These are phyloP conservation scores for Romanogobio albipinnatus DNA, from an alignment of 2,113 vertebrate species.

Conservation along the genomic window DNA sequence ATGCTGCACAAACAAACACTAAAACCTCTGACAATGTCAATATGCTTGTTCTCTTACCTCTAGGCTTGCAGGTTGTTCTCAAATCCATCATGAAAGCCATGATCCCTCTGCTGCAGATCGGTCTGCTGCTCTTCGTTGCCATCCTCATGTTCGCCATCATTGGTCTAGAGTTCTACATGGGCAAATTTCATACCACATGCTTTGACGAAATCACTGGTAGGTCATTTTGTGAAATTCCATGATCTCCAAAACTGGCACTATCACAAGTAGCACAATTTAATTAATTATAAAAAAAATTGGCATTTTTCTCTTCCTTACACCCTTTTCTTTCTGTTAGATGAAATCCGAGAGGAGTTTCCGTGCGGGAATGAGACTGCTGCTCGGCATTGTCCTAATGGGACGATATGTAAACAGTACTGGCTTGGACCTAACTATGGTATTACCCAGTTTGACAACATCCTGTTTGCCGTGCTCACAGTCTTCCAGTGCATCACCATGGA, in stretches of 20 bases:
- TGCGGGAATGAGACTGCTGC: conserved; percentile 84
- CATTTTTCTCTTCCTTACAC: neutral
- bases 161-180: conserved; percentile 96
- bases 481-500: conserved; percentile 99
- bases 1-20: neutral
- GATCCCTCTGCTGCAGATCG: conserved; percentile 94
- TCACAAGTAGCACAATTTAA: neutral
- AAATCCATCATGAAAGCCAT: conserved; percentile 98
- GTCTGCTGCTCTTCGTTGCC: conserved; percentile 92
- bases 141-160: conserved; percentile 98
- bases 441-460: conserved; percentile 96
- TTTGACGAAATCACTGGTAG: conserved; percentile 87
- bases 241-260: neutral
- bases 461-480: conserved; percentile 92
- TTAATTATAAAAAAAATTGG: neutral
- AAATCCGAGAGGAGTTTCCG: conserved; percentile 87
- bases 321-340: conserved; percentile 69
- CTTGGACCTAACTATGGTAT: conserved; percentile 93
- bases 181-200: conserved; percentile 93
- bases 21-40: neutral
- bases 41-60: conserved; percentile 44
- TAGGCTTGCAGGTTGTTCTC: conserved; percentile 95
- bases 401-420: conserved; percentile 86
- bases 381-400: conserved; percentile 87
- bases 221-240: conserved; percentile 30